Evolutionary conservation across 2,797 vertebrate genomes (phyloP).

Genomic region (Myiothlypis chrysogaster): DNA sequence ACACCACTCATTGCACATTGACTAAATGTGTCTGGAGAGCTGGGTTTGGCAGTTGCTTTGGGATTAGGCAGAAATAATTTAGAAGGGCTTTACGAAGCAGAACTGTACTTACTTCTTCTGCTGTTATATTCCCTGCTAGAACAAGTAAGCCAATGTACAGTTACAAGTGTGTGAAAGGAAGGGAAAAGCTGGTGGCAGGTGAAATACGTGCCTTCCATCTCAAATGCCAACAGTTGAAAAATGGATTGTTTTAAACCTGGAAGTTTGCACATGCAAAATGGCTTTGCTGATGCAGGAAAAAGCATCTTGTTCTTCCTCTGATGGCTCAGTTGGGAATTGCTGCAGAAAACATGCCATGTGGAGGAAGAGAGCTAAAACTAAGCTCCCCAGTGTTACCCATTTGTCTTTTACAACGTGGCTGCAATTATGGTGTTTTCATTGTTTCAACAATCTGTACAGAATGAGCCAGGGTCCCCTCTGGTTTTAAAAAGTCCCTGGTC

Average conservation of each 20-base stretch:
- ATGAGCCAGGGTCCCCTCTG: background rate
- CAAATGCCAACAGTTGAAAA: slow-evolving; percentile 11
- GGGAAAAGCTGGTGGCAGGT: background rate
- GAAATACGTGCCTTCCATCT: background rate
- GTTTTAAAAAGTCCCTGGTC: background rate
- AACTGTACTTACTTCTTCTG: background rate
- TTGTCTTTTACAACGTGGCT: slow-evolving; percentile 45
- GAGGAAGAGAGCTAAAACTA: slow-evolving; percentile 29
- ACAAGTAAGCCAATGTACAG: background rate
- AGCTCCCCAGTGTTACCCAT: slow-evolving; percentile 10
- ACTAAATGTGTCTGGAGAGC: background rate
- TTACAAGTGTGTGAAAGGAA: background rate
- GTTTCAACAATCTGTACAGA: background rate
- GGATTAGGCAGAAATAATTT: slow-evolving; percentile 13
- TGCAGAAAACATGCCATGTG: slow-evolving; percentile 48
- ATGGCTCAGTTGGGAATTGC: slow-evolving; percentile 20
- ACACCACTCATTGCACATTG: background rate
- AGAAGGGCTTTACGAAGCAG: slow-evolving; percentile 5
- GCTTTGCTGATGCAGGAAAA: slow-evolving; percentile 45
- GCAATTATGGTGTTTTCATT: slow-evolving; percentile 46
- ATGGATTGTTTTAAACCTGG: background rate
- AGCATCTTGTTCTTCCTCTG: slow-evolving; percentile 26
- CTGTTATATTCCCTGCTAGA: background rate
- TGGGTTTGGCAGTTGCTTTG: background rate
- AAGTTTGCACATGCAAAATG: slow-evolving; percentile 8